Base-by-base conservation (phyloP, 2,797 vertebrate genomes). In the Onychomys arenicola region DNA sequence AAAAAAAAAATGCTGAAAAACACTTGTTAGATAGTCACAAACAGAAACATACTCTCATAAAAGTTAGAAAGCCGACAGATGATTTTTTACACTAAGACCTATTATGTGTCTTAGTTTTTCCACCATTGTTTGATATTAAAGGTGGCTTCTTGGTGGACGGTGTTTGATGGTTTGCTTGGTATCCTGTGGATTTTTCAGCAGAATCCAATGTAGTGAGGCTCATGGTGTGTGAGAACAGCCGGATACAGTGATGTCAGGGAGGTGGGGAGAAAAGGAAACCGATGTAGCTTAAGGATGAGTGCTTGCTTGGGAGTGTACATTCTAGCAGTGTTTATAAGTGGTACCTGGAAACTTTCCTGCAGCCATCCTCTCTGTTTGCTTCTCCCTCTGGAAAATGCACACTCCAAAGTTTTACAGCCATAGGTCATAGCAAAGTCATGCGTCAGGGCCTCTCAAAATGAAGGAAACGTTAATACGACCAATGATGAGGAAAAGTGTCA, bases 1-100 rank as follows among this genome's bases (percentile, higher is more conserved):
- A 82, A 93, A 80, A n/a, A n/a, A n/a, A 14, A 82, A 93, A 80
- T 29, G 78, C 0, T 95, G 49, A 34, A 86, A 96, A 93, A 19
- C 5, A 52, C 29, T 77, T 37, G 11, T 85, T 82, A 63, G 2
- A 32, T 10, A 40, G 13, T 84, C 65, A n/a, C 87, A 16, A 75
- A 43, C 52, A 59, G 52, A 71, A 49, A 93, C 21, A 43, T 29
- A 6, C 0, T 34, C 46, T 29, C 19, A 90, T 32, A 84, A 69
- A 16, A 67, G 85, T 57, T 61, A 55, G 29, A 55, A 93, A 95
- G 12, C 34, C 52, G 93, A 76, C 78, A 73, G 78, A 61, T 8
- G 1, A 5, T 55, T 92, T 69, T 65, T 55, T 23, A 87, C 2
- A 71, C 21, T 8, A 65, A 90, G 34, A 76, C n/a, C 25, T 67